Percentiles rank a stretch among this genome's conserved stretches.
These are phyloP conservation scores for Megaceryle alcyon DNA, from an alignment of 2,797 vertebrate genomes.

Conservation along the genomic window DNA sequence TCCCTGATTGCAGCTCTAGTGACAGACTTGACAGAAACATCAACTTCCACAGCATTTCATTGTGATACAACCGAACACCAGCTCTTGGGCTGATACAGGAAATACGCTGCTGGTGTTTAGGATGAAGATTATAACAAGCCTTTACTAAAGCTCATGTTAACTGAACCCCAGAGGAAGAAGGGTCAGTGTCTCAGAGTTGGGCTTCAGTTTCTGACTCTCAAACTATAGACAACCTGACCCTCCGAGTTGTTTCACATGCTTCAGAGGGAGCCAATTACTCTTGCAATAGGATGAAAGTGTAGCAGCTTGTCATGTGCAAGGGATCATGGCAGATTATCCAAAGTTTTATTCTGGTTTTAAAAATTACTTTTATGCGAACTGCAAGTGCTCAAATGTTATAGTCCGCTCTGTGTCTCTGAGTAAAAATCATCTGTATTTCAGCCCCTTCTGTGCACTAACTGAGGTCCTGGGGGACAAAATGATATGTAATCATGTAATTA, in stretches of 20 bases:
- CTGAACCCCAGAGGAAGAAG: neutral
- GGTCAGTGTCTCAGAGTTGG: too few relatives aligned
- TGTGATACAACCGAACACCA: neutral
- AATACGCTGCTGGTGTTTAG: fast-evolving
- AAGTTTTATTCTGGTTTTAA: neutral
- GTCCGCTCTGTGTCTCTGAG: fast-evolving
- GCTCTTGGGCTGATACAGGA: neutral
- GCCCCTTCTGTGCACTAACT: neutral
- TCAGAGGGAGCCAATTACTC: neutral
- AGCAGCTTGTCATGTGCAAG: neutral
- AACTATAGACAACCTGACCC: fast-evolving
- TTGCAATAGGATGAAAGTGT: fast-evolving
- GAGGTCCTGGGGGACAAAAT: neutral
- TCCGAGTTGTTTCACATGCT: neutral
- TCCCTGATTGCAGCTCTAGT: neutral
- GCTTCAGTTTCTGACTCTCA: neutral
- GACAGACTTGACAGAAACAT: neutral
- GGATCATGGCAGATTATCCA: neutral
- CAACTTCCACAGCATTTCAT: neutral
- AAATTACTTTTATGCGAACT: neutral
- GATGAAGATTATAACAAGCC: neutral
- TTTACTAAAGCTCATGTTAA: neutral
- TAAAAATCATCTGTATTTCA: neutral
- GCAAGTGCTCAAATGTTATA: neutral
- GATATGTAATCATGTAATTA: neutral